Evolutionary conservation across 1,140 invertebrate species (phyloP), one percentile per base, ranked within the genome.

Genomic region (Melitaea cinxia): DNA sequence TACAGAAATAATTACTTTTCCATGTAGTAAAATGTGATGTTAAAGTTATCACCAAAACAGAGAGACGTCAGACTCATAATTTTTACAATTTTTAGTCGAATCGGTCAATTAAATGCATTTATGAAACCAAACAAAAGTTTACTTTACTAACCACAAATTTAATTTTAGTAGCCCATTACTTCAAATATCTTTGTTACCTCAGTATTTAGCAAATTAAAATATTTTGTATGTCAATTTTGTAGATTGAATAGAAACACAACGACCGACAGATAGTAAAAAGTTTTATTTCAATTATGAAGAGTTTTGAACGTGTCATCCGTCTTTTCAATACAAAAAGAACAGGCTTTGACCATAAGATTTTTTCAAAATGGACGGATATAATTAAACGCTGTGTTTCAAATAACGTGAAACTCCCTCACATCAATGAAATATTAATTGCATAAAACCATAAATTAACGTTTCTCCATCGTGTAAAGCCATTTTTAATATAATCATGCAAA

Each of bases 321-420:
- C 14, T 42, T 19, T 42, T 42, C 5, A 17, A 2, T 42, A 7
- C 37, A 15, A 7, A 6, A 1, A 42, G 1, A 17, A 7, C 14
- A 7, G 6, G n/a, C 5, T 39, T 15, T 39, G 0, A 42, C 12
- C 12, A 14, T 19, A 42, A 47, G 52, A 24, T 42, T 33, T 65
- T 28, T 50, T 65, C 17, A 54, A 26, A 54, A 28, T 66, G 64
- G 64, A 66, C 64, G 64, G 64, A 65, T 64, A 39, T 53, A 66
- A 45, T 45, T 45, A 66, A 26, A 57, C 12, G 12, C 21, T 19
- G 10, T 21, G 7, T 15, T 39, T 57, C 10, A 42, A 56, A 4
- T 24, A 17, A 26, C 14, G 15, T 56, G 1, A 45, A 28, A 4
- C 1, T 24, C 23, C 15, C 10, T 10, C 23, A 10, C n/a, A 23